A percentile compares a stretch with the other conserved stretches of the same genome.
These are phyloP conservation scores for Cardinalis cardinalis DNA, from an alignment of 2,113 vertebrate species.

Conservation along the genomic window DNA sequence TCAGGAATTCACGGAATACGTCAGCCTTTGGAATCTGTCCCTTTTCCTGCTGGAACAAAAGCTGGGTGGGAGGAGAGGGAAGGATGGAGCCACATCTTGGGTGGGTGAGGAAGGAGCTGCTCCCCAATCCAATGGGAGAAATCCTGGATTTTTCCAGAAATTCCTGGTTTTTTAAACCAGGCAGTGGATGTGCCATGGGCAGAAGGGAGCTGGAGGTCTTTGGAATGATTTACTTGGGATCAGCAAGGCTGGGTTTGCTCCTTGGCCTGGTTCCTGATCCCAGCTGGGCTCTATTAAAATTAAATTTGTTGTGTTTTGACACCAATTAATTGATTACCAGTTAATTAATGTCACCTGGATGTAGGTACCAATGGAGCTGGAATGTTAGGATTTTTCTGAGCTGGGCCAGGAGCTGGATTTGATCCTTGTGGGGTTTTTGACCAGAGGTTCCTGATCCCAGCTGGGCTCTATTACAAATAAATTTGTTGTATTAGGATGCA, in stretches of 20 bases:
- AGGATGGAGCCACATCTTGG: too few relatives aligned
- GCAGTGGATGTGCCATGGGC: fast-evolving
- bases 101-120: not conserved
- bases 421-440: not conserved
- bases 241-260: not conserved
- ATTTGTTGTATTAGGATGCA: not conserved
- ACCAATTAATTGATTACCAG: not conserved
- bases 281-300: not conserved
- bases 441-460: too few relatives aligned
- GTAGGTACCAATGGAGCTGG: not conserved
- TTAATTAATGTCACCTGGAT: not conserved
- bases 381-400: not conserved
- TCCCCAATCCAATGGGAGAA: fast-evolving
- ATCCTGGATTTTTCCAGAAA: not conserved
- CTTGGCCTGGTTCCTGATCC: not conserved
- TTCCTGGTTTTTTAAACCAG: not conserved
- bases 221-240: not conserved
- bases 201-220: fast-evolving
- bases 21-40: not conserved
- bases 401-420: fast-evolving
- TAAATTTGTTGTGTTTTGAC: not conserved
- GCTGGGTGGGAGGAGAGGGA: not conserved
- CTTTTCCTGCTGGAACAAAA: too few relatives aligned
- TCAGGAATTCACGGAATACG: not conserved
- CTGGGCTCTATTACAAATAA: too few relatives aligned